Evolutionary conservation across 2,113 vertebrate genomes (phyloP), one percentile per base, ranked within the genome.

Genomic region (Lanius collurio): DNA sequence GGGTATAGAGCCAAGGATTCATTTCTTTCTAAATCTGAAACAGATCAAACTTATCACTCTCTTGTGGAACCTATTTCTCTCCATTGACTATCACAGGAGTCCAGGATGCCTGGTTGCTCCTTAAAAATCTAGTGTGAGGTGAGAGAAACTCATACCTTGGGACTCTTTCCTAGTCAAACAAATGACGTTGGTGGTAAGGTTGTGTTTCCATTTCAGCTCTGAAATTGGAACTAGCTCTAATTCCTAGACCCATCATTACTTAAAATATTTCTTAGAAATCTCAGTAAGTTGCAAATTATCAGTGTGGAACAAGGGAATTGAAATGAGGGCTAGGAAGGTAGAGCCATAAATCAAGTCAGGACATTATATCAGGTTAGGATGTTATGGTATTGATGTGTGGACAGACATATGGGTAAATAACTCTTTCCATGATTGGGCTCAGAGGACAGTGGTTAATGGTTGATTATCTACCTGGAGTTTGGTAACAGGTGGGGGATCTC

Each of bases 351-450:
- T 78, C 19, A 67, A 57, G 13, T 44, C 50, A 86, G 23, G 42
- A 33, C 1, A 0, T 59, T 55, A 6, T 42, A 80, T 17, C 0
- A 5, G 42, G 21, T 71, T 67, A 39, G 1, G 18, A 30, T 37
- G 4, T 47, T 80, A 46, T 3, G 12, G 22, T 37, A 19, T 62
- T 33, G 28, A 55, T 42, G 11, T 12, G 22, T 59, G 15, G 22
- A 75, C n/a, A 86, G 80, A 3, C 6, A 26, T 33, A 35, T 1
- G 11, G 6, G 12, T 63, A 49, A 75, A 92, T 93, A 67, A 4
- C 7, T 47, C 3, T 30, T 69, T 80, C 19, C 22, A 22, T 33
- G 6, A 20, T 2, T 70, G 20, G 22, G 3, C 10, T 84, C 26
- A 67, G 56, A 84, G 13, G 10, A 41, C 15, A 46, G 18, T 4